phyloP scores from a whole-genome alignment of 2,888 invertebrate species.

The Augiades crinisus region DNA sequence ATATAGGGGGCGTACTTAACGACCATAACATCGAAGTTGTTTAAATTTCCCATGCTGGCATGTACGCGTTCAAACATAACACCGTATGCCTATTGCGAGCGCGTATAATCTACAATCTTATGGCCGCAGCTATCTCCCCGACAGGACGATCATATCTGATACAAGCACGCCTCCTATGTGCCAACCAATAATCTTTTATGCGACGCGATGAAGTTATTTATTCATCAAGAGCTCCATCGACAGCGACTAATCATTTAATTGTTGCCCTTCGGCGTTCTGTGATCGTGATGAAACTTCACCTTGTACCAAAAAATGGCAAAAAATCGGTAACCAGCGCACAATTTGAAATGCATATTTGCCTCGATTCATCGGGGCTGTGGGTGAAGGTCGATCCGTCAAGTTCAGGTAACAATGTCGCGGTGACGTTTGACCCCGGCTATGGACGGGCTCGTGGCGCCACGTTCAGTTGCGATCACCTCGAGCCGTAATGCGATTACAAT shows the following conservation, averaged over 20 bases:
- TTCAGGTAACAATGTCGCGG: conserved; percentile 51
- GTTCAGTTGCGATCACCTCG: conserved; percentile 37
- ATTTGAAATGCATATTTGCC: conserved; percentile 6
- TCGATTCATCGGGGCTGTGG: conserved; percentile 34
- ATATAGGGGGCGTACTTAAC: conserved; percentile 45
- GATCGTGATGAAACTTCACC: conserved; percentile 7
- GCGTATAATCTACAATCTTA: conserved; percentile 30
- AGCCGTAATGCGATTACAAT: conserved; percentile 56
- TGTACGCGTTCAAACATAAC: conserved; percentile 13
- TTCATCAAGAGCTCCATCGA: neutral
- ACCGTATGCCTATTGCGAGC: conserved; percentile 31
- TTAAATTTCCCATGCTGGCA: conserved; percentile 54
- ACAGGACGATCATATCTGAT: conserved; percentile 30
- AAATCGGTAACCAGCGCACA: conserved; percentile 1
- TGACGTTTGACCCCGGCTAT: conserved; percentile 37
- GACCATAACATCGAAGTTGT: conserved; percentile 48
- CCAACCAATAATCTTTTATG: conserved; percentile 52
- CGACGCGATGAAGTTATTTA: conserved; percentile 37
- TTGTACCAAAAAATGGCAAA: conserved; percentile 9
- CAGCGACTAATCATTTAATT: conserved; percentile 1
- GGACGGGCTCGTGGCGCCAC: conserved; percentile 16
- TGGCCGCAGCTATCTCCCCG: conserved; percentile 11
- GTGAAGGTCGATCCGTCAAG: conserved; percentile 51
- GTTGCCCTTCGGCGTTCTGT: neutral
- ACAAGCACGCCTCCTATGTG: conserved; percentile 44